Base-by-base conservation (phyloP, 2,113 vertebrate genomes). In the Bos indicus region DNA sequence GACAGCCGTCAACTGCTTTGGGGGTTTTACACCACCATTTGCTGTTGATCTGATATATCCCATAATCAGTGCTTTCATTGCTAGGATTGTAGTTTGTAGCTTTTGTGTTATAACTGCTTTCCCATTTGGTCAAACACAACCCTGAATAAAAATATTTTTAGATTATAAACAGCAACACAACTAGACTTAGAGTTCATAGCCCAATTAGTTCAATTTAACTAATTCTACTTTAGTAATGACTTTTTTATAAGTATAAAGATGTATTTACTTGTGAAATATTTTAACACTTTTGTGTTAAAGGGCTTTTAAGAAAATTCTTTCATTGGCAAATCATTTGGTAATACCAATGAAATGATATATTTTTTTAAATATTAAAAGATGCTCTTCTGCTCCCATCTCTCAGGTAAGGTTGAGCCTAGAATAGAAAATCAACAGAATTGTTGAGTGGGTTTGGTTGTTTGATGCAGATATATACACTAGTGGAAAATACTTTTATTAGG, bases 31-130 rank as follows among this genome's bases (percentile, higher is more conserved):
- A 99, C 98, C 99, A 99, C 62, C 98, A 98, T 17, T 5, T 77
- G 88, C 98, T 99, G 60, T 98, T 99, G 91, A 99, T 98, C 97
- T 99, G 98, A n/a, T 98, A 98, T 92, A 98, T 98, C 16, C 98
- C 98, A 2, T 99, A 99, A 71, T 99, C 98, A 0, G 98, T 99
- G 74, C 98, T 98, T 81, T 0, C 1, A 40, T 92, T 77, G 25
- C 43, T 14, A 8, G 0, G 21, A 74, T 98, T 99, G 59, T 93
- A 98, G 96, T 99, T 98, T 43, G 1, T 98, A n/a, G 95, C 97
- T 12, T 0, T 0, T 1, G 99, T 99, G 93, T 98, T 98, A 43
- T 96, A 99, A 67, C 0, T 0, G 9, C 99, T 99, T 97, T 99
- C 99, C 51, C 95, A 97, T 36, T 14, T 83, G 54, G 97, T 71